Evolutionary conservation across 2,888 invertebrate species (phyloP), one percentile per base, ranked within the genome.

Genomic region (Oegoconia quadripuncta): DNA sequence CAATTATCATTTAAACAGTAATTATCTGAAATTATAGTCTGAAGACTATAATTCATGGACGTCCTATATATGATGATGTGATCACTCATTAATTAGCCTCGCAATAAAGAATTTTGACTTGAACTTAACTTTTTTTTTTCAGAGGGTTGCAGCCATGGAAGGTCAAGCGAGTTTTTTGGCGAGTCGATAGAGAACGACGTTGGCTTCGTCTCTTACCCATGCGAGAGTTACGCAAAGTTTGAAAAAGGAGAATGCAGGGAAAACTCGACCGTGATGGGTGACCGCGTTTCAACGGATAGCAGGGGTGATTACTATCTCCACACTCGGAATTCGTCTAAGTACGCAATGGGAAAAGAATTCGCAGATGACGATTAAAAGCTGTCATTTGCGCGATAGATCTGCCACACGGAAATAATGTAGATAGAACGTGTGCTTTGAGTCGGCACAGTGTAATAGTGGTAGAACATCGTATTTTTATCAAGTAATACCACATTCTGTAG

Each of bases 71-170:
- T n/a, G n/a, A n/a, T n/a, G n/a, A n/a, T n/a, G n/a, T n/a, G n/a
- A n/a, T n/a, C n/a, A n/a, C n/a, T n/a, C 2, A 22, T 40, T 30
- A 30, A 41, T 20, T 34, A 22, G 12, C 27, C 12, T 32, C 31
- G 39, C 8, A 9, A 18, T 28, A 11, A 27, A 7, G 7, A 22
- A 22, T 18, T 18, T 33, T 42, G 27, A 27, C 8, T n/a, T 9
- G 6, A 27, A 27, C n/a, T 11, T 27, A 3, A 6, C 11, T 11
- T 7, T 29, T 50, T 18, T 45, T 55, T 77, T 77, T 33, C 74
- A 88, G 93, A 91, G 56, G 89, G 88, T 3, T 93, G 93, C 73
- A 93, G 93, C 60, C 94, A 94, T 65, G 89, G 89, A 0, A 88
- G 92, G 38, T 88, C 93, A 1, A 88, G 89, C 59, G 67, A 83